A percentile compares a stretch with the other conserved stretches of the same genome.
These are phyloP conservation scores for Cephalopachus bancanus DNA, from an alignment of 2,797 vertebrate species.

Conservation along the genomic window DNA sequence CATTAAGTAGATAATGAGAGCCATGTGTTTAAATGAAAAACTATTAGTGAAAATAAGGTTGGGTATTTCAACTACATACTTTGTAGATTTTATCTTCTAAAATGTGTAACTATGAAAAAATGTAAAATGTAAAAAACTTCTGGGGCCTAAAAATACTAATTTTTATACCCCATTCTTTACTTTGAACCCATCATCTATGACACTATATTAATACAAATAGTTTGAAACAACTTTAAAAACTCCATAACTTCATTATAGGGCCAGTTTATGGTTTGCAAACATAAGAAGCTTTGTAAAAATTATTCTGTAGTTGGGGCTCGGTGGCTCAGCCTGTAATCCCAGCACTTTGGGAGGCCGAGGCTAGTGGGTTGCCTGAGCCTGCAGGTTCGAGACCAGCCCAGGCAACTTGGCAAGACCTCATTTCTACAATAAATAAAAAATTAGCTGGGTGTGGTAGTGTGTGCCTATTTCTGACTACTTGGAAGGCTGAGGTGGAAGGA, in stretches of 20 bases:
- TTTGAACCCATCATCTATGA: background rate
- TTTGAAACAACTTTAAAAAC: no score
- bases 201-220: background rate
- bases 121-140: background rate
- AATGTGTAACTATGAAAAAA: slow-evolving; percentile 15
- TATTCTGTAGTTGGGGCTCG: background rate
- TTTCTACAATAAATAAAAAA: no score
- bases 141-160: background rate
- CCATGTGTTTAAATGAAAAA: slow-evolving; percentile 19
- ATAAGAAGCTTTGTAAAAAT: slow-evolving; percentile 20
- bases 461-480: no score
- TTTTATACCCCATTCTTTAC: slow-evolving; percentile 12
- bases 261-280: slow-evolving; percentile 43
- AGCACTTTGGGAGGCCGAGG: no score
- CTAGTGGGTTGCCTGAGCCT: no score
- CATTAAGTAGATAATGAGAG: background rate
- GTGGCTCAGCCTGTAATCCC: no score
- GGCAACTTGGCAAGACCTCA: no score
- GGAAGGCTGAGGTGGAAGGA: no score
- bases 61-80: slow-evolving; percentile 26
- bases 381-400: no score
- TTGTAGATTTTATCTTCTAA: slow-evolving; percentile 50
- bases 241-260: background rate
- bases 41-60: slow-evolving; percentile 51
- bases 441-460: no score